These are phyloP conservation scores for Osedax frankpressi DNA, from an alignment of 2,888 invertebrate species.

Conservation along the genomic window DNA sequence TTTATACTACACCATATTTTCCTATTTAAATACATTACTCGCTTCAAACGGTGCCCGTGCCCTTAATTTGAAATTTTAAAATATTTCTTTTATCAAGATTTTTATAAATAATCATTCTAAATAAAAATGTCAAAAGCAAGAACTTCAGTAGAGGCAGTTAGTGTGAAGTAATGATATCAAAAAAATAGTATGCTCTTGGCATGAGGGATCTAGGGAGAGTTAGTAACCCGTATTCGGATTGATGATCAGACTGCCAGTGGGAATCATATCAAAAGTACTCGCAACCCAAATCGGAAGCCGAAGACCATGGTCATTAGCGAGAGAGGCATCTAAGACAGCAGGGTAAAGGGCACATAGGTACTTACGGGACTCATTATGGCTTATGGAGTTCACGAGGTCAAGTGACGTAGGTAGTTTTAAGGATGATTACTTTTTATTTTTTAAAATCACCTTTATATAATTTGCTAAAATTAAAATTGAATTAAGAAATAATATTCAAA, in stretches of 20 bases:
- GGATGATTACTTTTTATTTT: background rate
- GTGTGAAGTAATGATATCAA: background rate
- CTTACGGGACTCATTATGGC: no score
- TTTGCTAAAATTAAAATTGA: background rate
- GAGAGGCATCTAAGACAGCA: no score
- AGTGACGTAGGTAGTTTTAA: background rate
- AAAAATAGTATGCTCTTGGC: no score
- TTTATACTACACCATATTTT: no score
- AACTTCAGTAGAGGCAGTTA: background rate
- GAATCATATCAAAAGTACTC: constrained; percentile 69
- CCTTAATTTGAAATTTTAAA: no score
- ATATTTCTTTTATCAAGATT: no score
- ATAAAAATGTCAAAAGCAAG: background rate
- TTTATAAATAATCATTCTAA: background rate
- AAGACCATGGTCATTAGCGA: constrained; percentile 25
- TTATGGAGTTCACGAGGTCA: no score
- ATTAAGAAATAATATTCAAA: no score
- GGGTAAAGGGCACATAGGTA: no score
- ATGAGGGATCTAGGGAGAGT: no score
- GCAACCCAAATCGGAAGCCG: constrained; percentile 59
- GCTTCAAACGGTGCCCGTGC: no score
- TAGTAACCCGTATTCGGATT: constrained; percentile 58
- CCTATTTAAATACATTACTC: no score
- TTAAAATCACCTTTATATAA: background rate
- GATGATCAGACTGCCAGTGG: constrained; percentile 73